phyloP scores from a whole-genome alignment of 2,797 vertebrate species.

The Malacoctenus gilli region DNA sequence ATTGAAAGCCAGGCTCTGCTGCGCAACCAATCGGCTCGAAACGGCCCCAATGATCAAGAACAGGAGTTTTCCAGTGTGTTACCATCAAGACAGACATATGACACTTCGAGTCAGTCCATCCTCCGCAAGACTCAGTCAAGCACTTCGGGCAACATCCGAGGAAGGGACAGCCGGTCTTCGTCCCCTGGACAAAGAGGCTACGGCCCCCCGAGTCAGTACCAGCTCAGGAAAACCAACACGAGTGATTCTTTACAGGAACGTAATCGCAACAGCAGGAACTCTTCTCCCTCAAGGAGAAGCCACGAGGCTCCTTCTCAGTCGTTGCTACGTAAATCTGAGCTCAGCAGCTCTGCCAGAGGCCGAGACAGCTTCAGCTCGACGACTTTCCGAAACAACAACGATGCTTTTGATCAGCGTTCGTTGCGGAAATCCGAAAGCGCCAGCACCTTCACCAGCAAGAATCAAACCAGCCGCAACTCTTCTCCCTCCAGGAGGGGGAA shows the following conservation, averaged over 20 bases:
- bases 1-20: conserved; percentile 70
- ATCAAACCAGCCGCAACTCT: conserved; percentile 42
- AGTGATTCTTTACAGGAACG: conserved; percentile 36
- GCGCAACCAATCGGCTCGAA: conserved; percentile 57
- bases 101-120: conserved; percentile 49
- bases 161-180: conserved; percentile 44
- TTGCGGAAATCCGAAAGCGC: conserved; percentile 54
- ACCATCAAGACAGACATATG: conserved; percentile 39
- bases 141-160: conserved; percentile 12
- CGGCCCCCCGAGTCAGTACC: conserved; percentile 45
- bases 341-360: conserved; percentile 31
- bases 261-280: conserved; percentile 50
- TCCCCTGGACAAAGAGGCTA: conserved; percentile 63
- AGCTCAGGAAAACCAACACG: conserved; percentile 56
- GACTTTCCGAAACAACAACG: conserved; percentile 51
- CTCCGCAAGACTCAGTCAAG: conserved; percentile 61
- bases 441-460: conserved; percentile 45
- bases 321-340: conserved; percentile 55
- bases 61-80: conserved; percentile 23
- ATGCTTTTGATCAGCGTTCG: conserved; percentile 44
- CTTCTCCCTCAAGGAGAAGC: conserved; percentile 63
- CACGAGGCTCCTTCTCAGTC: conserved; percentile 62
- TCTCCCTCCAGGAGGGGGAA: conserved; percentile 57
- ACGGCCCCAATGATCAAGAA: conserved; percentile 47
- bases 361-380: conserved; percentile 41